Evolutionary conservation across 2,113 vertebrate species (phyloP).

Genomic region (Varanus komodoensis): DNA sequence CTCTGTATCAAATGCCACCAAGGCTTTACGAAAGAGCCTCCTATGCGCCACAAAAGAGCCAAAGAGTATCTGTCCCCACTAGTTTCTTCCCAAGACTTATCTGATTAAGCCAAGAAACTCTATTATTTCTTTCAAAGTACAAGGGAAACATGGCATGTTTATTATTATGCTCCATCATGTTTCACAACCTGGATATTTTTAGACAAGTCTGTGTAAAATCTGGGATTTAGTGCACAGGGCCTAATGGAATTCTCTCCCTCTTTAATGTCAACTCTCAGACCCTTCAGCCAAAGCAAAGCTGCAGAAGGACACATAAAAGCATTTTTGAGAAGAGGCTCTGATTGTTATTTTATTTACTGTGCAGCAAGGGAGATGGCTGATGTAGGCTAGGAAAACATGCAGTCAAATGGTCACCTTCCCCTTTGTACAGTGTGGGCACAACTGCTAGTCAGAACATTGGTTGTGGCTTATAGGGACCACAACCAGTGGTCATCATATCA

Average conservation of each 20-base stretch:
- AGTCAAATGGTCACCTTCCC: neutral
- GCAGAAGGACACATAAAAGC: constrained; percentile 69
- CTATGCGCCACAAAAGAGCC: neutral
- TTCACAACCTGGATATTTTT: constrained; percentile 72
- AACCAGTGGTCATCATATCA: neutral
- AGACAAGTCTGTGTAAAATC: constrained; percentile 69
- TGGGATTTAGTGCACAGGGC: constrained; percentile 65
- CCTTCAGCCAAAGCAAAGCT: constrained; percentile 60
- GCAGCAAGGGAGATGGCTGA: constrained; percentile 62
- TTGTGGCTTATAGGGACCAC: neutral
- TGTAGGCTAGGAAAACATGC: constrained; percentile 17
- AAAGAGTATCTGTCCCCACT: neutral
- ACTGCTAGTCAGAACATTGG: neutral
- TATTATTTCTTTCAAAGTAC: constrained; percentile 18
- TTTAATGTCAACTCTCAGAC: constrained; percentile 50
- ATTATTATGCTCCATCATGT: constrained; percentile 69
- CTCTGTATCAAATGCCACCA: neutral
- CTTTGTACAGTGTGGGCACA: neutral
- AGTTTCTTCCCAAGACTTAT: constrained; percentile 28
- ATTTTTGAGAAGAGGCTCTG: constrained; percentile 61
- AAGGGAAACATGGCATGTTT: constrained; percentile 47
- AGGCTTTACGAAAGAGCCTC: neutral
- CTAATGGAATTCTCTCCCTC: constrained; percentile 70
- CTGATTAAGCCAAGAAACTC: constrained; percentile 43
- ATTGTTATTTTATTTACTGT: constrained; percentile 34